Evolutionary conservation across 2,888 invertebrate genomes (phyloP), one percentile per base, ranked within the genome.

Genomic region (Deladenus siricidicola): DNA sequence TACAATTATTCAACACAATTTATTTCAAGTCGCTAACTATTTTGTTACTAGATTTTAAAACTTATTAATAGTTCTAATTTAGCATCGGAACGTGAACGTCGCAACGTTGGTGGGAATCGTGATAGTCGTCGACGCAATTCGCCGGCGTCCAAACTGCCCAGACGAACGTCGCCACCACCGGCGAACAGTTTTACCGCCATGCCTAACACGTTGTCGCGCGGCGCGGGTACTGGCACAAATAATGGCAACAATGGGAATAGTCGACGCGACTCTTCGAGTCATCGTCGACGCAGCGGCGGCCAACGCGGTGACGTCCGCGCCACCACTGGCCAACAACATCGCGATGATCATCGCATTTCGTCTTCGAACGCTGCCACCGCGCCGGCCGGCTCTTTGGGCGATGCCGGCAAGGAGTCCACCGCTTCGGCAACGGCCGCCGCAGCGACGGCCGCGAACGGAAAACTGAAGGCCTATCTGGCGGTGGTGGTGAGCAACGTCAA

Each of bases 401-500:
- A 45, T 4, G 47, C 47, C 10, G 6, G 47, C 6, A 45, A 45
- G 24, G 47, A 45, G 8, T 45, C 47, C 1, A 24, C 47, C 4
- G 47, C 47, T 45, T 14, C 17, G 4, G 1, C 6, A 24, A 17
- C 50, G 2, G 30, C 19, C 50, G 50, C n/a, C n/a, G 26, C 26
- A 3, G 30, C 29, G 30, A 23, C 8, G 1, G 19, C 24, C 1
- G 48, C 53, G 19, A n/a, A 19, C 24, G 47, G 47, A 19, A 59
- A 60, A 50, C 48, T 60, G 21, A 49, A 54, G 26, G 56, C 75
- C 26, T 73, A 69, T 49, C 64, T 75, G 30, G 73, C 68, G 6
- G 75, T 74, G 34, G 71, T 70, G 43, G 66, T 73, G 8, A 59
- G 53, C 48, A 72, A 72, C 34, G 54, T 75, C 49, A 62, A 59